A percentile compares a stretch with the other conserved stretches of the same genome.
phyloP scores from a whole-genome alignment of 2,888 invertebrate genomes.

The Drymonia ruficornis region DNA sequence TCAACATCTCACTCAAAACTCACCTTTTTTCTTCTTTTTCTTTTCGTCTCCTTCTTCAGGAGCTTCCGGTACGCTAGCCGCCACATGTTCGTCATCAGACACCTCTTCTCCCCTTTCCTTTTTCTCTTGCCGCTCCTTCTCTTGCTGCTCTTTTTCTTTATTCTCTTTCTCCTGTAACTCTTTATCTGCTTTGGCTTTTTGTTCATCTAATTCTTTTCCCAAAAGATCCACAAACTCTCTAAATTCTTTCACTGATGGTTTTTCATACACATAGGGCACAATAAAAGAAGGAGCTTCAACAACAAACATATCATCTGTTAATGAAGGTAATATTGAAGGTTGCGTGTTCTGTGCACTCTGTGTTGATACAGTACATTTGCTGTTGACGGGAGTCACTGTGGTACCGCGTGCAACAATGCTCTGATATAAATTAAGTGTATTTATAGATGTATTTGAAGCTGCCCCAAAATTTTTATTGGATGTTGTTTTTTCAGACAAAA shows the following conservation, averaged over 20 bases:
- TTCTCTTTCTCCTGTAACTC: slow-evolving; percentile 62
- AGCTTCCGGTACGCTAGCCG: slow-evolving; percentile 38
- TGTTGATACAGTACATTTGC: slow-evolving; percentile 50
- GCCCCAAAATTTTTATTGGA: slow-evolving; percentile 61
- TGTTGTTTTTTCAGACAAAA: slow-evolving; percentile 86
- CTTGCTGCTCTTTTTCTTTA: slow-evolving; percentile 59
- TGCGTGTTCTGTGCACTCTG: slow-evolving; percentile 46
- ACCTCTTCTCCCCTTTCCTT: slow-evolving; percentile 56
- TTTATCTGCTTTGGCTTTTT: slow-evolving; percentile 80
- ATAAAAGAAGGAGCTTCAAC: slow-evolving; percentile 97
- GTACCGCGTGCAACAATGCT: slow-evolving; percentile 73
- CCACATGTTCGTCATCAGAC: slow-evolving; percentile 37
- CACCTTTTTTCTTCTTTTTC: slow-evolving; percentile 61
- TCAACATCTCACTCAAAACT: neutral
- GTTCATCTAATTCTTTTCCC: slow-evolving; percentile 86
- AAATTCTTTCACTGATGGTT: slow-evolving; percentile 92
- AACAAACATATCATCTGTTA: slow-evolving; percentile 96
- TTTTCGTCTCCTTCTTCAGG: slow-evolving; percentile 56
- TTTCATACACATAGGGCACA: slow-evolving; percentile 96
- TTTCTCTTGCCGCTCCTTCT: slow-evolving; percentile 52
- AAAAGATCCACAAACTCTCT: slow-evolving; percentile 88
- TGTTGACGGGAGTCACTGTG: slow-evolving; percentile 67
- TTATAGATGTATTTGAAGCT: slow-evolving; percentile 49
- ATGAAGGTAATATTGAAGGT: slow-evolving; percentile 89
- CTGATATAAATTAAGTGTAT: slow-evolving; percentile 87